A percentile compares a stretch with the other conserved stretches of the same genome.
These are phyloP conservation scores for Azorinus chamasolen DNA, from an alignment of 2,888 invertebrate species.

Conservation along the genomic window DNA sequence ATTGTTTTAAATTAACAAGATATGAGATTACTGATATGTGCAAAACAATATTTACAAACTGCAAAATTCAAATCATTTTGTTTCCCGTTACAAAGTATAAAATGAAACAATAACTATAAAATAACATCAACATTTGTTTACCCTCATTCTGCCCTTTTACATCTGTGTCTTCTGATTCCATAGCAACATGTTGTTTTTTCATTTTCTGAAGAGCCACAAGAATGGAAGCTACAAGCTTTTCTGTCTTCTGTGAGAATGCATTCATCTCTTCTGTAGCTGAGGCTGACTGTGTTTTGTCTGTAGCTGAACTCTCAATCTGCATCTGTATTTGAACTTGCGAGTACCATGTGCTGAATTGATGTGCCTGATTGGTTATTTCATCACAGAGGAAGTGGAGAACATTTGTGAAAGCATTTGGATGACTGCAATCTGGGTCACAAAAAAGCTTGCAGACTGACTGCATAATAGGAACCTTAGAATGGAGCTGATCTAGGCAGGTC, in stretches of 20 bases:
- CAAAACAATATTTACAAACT: too few relatives aligned
- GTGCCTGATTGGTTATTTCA: slow-evolving; percentile 42
- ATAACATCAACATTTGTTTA: too few relatives aligned
- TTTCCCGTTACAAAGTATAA: too few relatives aligned
- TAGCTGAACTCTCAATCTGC: not conserved
- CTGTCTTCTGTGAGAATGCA: slow-evolving; percentile 81
- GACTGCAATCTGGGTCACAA: slow-evolving; percentile 52
- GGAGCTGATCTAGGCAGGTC: slow-evolving; percentile 5
- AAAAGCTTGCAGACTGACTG: slow-evolving; percentile 57
- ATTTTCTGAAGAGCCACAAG: slow-evolving; percentile 89
- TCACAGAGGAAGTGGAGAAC: slow-evolving; percentile 60
- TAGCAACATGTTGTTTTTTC: slow-evolving; percentile 87
- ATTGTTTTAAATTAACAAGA: too few relatives aligned
- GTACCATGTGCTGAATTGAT: slow-evolving; percentile 56
- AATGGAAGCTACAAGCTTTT: slow-evolving; percentile 88
- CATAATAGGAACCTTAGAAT: slow-evolving; percentile 22
- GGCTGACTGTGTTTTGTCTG: slow-evolving; percentile 7
- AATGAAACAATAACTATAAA: too few relatives aligned
- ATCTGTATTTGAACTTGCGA: too few relatives aligned
- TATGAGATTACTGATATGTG: too few relatives aligned
- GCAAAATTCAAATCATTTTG: too few relatives aligned
- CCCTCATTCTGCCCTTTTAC: too few relatives aligned
- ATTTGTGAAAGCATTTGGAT: slow-evolving; percentile 67
- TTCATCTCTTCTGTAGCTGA: slow-evolving; percentile 9
- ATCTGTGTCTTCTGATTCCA: too few relatives aligned